Conservation (phyloP, 2,888 invertebrate genomes). For the Cerastis rubricosa region DNA sequence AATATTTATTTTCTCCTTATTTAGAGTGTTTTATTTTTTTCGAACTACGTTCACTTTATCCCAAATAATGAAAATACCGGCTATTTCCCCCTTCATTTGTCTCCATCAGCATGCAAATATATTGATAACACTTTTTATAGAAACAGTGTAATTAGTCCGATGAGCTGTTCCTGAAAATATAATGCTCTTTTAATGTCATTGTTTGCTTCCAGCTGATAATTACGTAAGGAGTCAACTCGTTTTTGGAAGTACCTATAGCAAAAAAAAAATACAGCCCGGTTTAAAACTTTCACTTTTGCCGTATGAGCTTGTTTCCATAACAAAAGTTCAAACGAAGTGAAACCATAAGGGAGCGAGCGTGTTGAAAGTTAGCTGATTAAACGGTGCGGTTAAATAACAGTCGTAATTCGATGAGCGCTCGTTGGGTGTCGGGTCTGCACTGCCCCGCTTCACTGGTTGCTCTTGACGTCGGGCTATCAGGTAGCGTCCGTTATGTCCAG, state of each 20-base stretch:
- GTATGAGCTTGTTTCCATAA: neutral
- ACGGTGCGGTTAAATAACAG: slow-evolving; percentile 50
- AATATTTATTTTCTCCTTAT: too few species aligned
- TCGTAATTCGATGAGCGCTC: slow-evolving; percentile 52
- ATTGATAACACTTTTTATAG: too few species aligned
- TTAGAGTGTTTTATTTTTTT: too few species aligned
- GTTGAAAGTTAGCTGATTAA: slow-evolving; percentile 29
- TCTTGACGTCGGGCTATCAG: neutral
- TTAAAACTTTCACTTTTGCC: neutral
- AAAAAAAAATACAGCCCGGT: neutral
- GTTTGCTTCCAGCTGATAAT: neutral
- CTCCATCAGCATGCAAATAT: too few species aligned
- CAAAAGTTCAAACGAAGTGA: slow-evolving; percentile 3
- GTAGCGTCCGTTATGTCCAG: neutral
- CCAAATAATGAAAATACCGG: too few species aligned
- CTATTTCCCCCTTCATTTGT: too few species aligned
- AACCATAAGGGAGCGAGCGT: neutral
- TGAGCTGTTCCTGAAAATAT: neutral
- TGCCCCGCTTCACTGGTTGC: neutral
- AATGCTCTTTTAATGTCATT: too few species aligned
- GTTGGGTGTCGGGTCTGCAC: slow-evolving; percentile 16
- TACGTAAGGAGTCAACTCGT: neutral
- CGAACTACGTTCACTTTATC: too few species aligned
- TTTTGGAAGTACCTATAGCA: neutral
- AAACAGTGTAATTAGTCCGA: too few species aligned